phyloP scores from a whole-genome alignment of 92 coral and sea anemone genomes.

The Scolanthus callimorphus region DNA sequence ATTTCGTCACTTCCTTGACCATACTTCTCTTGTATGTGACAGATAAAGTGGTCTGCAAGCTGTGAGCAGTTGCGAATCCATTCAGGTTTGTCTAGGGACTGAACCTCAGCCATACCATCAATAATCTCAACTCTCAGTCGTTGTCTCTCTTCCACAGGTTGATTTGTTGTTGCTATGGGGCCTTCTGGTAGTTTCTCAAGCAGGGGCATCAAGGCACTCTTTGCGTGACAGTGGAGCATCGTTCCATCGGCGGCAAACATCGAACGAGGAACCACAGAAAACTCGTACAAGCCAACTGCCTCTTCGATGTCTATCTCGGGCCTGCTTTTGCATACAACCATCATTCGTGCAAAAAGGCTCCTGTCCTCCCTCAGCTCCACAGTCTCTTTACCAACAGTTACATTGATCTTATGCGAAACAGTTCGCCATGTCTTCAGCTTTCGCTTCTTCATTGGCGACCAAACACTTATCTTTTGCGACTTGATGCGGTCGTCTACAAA shows the following conservation, averaged over 20 bases:
- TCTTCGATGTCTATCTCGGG: constrained; percentile 31
- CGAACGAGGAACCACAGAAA: constrained; percentile 25
- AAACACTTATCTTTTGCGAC: constrained; percentile 15
- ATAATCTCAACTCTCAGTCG: constrained; percentile 17
- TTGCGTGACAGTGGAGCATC: constrained; percentile 12
- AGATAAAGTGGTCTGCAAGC: constrained; percentile 34
- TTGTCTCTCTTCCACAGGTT: not conserved
- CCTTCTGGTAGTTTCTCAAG: constrained; percentile 2
- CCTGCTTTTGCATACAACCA: not conserved
- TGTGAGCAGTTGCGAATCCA: constrained; percentile 28
- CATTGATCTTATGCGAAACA: constrained; percentile 8
- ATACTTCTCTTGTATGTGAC: constrained; percentile 13
- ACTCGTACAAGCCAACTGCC: constrained; percentile 24
- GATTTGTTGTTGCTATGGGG: not conserved
- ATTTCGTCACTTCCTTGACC: constrained; percentile 10
- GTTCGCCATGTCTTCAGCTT: constrained; percentile 37
- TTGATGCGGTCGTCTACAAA: constrained; percentile 30
- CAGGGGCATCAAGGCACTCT: constrained; percentile 16
- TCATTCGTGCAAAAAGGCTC: constrained; percentile 33
- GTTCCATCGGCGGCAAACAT: constrained; percentile 31
- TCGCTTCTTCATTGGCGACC: constrained; percentile 43
- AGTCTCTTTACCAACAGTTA: constrained; percentile 8
- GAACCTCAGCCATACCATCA: constrained; percentile 53
- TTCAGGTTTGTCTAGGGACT: constrained; percentile 45
- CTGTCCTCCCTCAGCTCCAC: constrained; percentile 40